These are phyloP conservation scores for Dicycla oo DNA, from an alignment of 2,888 invertebrate species.

Conservation along the genomic window DNA sequence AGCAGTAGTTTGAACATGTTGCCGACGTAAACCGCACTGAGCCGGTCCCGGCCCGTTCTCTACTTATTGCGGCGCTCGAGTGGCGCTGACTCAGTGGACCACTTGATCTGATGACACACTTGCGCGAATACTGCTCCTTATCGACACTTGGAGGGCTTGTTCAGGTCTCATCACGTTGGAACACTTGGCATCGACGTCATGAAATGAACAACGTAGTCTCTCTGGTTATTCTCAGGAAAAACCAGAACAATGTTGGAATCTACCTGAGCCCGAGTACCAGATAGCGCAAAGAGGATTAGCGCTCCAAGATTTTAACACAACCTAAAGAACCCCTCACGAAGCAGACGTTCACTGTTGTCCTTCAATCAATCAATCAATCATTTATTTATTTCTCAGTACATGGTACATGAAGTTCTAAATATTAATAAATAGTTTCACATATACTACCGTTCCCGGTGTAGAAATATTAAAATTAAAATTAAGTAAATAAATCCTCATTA, in stretches of 20 bases:
- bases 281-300: background rate
- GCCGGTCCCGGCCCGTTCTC: background rate
- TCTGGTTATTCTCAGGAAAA: constrained; percentile 16
- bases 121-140: constrained; percentile 12
- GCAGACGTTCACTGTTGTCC: background rate
- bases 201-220: background rate
- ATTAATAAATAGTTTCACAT: no score
- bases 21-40: constrained; percentile 23
- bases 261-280: background rate
- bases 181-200: constrained; percentile 10
- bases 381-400: no score
- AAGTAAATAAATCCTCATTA: no score
- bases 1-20: constrained; percentile 48
- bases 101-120: constrained; percentile 36
- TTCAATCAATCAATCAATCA: no score
- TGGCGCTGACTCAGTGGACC: constrained; percentile 39
- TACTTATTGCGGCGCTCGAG: constrained; percentile 42
- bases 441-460: no score
- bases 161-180: constrained; percentile 31
- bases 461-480: no score
- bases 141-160: constrained; percentile 10
- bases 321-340: background rate
- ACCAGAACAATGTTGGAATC: background rate
- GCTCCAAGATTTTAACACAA: background rate
- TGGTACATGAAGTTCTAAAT: no score